Percentiles rank a stretch among this genome's conserved stretches.
phyloP scores from a whole-genome alignment of 2,888 invertebrate genomes.

The Nemapogon koenigi region DNA sequence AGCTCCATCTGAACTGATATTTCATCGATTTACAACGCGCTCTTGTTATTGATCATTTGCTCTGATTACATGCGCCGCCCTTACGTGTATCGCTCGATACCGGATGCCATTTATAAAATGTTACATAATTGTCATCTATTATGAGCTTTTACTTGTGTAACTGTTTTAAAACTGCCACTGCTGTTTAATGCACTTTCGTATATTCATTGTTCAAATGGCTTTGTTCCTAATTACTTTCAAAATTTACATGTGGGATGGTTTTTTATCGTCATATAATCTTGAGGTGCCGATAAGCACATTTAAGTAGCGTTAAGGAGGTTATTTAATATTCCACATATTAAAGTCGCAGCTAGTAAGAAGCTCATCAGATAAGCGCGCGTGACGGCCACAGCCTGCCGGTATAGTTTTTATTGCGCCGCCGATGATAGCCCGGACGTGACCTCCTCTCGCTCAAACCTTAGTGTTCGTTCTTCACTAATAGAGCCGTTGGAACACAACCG shows the following conservation, averaged over 20 bases:
- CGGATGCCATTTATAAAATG: constrained; percentile 26
- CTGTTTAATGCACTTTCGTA: no score
- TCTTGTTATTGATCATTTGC: constrained; percentile 33
- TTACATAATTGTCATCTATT: constrained; percentile 28
- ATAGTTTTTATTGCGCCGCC: constrained; percentile 23
- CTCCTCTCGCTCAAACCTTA: constrained; percentile 8
- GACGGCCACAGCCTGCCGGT: constrained; percentile 24
- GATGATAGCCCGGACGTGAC: constrained; percentile 19
- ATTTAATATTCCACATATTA: constrained; percentile 17
- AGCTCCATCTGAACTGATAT: constrained; percentile 24
- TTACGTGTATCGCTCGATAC: constrained; percentile 22
- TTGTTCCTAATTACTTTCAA: no score
- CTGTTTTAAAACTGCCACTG: no score
- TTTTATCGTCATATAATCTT: no score
- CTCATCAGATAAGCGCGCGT: constrained; percentile 31
- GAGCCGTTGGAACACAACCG: constrained; percentile 11
- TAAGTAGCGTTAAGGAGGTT: constrained; percentile 13
- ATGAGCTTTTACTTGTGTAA: no score
- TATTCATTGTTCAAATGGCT: no score
- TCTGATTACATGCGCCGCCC: constrained; percentile 28
- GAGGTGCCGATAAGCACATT: no score
- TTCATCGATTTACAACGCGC: constrained; percentile 27
- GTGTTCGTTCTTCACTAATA: constrained; percentile 10
- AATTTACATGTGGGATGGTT: no score
- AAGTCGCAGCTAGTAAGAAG: constrained; percentile 22